These are phyloP conservation scores for Perca schrenkii DNA, from an alignment of 2,113 vertebrate species.

Conservation along the genomic window DNA sequence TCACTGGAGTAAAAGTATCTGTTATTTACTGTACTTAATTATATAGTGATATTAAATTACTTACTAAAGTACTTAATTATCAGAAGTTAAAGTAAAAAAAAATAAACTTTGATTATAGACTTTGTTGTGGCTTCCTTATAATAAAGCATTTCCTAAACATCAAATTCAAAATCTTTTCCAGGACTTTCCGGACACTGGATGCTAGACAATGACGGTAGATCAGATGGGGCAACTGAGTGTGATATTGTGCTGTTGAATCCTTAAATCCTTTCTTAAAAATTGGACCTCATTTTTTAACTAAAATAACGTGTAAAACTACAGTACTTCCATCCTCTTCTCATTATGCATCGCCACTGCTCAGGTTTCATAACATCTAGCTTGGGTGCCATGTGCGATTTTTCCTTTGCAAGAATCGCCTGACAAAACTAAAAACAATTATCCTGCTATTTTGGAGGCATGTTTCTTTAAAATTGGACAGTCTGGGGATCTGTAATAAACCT, in stretches of 20 bases:
- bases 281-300: conserved; percentile 3
- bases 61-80: no score
- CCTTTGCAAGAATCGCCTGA: conserved; percentile 34
- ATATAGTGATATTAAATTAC: no score
- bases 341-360: conserved; percentile 38
- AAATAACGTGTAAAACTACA: conserved; percentile 3
- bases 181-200: no score
- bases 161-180: no score
- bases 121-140: no score
- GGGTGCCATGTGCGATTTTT: conserved; percentile 58
- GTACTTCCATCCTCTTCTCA: conserved; percentile 1
- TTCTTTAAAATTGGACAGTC: conserved; percentile 81
- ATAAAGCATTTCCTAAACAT: no score
- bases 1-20: no score
- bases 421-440: conserved; percentile 77
- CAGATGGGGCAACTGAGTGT: conserved; percentile 12
- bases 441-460: conserved; percentile 78
- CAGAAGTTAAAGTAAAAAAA: no score
- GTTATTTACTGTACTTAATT: no score
- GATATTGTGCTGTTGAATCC: conserved; percentile 10
- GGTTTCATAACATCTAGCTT: conserved; percentile 55
- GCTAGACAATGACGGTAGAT: background rate
- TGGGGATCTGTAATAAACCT: conserved; percentile 83
- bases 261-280: conserved; percentile 5
- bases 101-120: no score